Evolutionary conservation across 2,888 invertebrate species (phyloP), one percentile per base, ranked within the genome.

Genomic region (Nymphalis polychloros): DNA sequence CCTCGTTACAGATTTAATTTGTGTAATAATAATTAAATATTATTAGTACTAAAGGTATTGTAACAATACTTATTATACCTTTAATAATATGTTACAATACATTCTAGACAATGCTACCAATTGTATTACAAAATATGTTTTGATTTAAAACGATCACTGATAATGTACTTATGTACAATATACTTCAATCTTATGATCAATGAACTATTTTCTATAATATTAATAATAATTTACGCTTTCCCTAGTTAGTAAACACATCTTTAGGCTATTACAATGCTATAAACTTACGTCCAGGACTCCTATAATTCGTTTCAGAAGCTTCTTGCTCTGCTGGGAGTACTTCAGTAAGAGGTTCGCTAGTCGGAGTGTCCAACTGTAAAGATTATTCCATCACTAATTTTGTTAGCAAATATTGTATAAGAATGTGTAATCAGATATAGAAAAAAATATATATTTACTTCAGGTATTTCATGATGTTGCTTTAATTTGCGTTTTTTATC

Each of bases 401-500:
- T 31, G 2, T 10, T 31, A 13, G 17, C 17, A 23, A 31, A 55
- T 55, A 31, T 41, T 41, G 13, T 41, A 41, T 41, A 13, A 41
- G 13, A 41, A 13, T 13, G 4, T 41, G 6, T 31, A 17, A 55
- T 27, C 8, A 27, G 8, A 27, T 6, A 13, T 3, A 53, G 23
- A 27, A 23, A 13, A 23, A 16, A 35, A 16, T n/a, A 48, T 53
- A 47, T 59, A 68, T 50, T 6, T 63, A 70, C 69, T 63, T 66
- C 46, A 41, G 70, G 71, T 59, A 71, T 76, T 63, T 77, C 71
- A 72, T 82, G 85, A 73, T 86, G 84, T 69, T 85, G 80, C 74
- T 85, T 88, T 52, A 90, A 78, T 78, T 89, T 88, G 70, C 90
- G 89, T 81, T 93, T 92, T 78, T 94, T 89, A 78, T 93, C 91